phyloP scores from a whole-genome alignment of 92 coral and sea anemone species.

The Heteractis magnifica region DNA sequence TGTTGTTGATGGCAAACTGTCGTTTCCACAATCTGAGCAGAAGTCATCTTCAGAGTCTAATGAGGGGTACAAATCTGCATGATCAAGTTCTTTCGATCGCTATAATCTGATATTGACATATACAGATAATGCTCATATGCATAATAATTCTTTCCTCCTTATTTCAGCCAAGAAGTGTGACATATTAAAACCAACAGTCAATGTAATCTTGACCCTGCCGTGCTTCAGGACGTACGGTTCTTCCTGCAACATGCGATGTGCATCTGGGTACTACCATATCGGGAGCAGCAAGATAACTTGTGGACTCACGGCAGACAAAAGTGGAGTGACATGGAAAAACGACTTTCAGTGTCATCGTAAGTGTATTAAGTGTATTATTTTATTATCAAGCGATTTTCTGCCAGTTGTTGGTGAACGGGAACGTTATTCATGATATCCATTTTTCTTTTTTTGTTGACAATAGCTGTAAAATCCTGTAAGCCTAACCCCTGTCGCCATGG shows the following conservation, averaged over 20 bases:
- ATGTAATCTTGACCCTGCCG: constrained; percentile 21
- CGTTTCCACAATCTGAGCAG: no score
- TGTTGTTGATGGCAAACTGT: no score
- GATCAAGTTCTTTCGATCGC: no score
- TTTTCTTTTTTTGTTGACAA: neutral
- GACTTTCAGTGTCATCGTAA: constrained; percentile 27
- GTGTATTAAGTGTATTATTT: neutral
- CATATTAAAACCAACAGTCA: constrained; percentile 7
- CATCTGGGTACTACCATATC: constrained; percentile 14
- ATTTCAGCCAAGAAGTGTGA: constrained; percentile 2
- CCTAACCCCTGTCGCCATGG: constrained; percentile 41
- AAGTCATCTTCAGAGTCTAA: no score
- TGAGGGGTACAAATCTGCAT: no score
- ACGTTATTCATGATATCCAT: no score
- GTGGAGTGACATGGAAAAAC: constrained; percentile 19
- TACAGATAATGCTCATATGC: neutral
- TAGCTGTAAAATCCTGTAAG: constrained; percentile 21
- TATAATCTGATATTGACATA: neutral
- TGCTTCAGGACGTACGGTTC: constrained; percentile 30
- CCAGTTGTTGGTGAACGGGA: neutral
- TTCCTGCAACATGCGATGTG: constrained; percentile 28
- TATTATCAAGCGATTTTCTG: neutral
- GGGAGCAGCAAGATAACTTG: constrained; percentile 20
- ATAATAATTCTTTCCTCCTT: neutral
- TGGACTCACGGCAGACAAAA: constrained; percentile 16